phyloP scores from a whole-genome alignment of 2,888 invertebrate genomes.

The Conchocele bisecta region DNA sequence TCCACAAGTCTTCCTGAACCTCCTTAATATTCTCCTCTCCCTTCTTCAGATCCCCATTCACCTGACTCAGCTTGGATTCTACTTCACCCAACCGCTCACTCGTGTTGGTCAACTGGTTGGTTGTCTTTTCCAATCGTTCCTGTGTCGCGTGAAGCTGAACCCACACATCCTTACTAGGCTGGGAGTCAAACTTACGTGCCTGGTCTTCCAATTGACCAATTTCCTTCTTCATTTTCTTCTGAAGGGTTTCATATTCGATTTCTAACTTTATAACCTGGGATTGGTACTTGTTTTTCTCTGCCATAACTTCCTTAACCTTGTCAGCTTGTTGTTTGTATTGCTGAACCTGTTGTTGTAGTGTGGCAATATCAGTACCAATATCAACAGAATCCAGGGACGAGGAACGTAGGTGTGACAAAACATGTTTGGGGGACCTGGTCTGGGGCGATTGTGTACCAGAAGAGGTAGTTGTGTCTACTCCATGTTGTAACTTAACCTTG shows the following conservation, averaged over 20 bases:
- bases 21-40: conserved; percentile 50
- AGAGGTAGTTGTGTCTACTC: conserved; percentile 52
- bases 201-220: conserved; percentile 46
- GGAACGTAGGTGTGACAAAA: too few species aligned
- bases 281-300: conserved; percentile 57
- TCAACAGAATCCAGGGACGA: conserved; percentile 55
- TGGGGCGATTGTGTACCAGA: conserved; percentile 8
- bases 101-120: conserved; percentile 63
- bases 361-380: conserved; percentile 49
- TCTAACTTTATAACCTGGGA: conserved; percentile 52
- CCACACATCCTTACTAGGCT: conserved; percentile 51
- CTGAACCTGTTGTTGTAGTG: conserved; percentile 51
- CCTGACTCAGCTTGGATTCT: conserved; percentile 47
- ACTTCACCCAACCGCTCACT: conserved; percentile 45
- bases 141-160: conserved; percentile 58
- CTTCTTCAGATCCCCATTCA: conserved; percentile 38
- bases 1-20: conserved; percentile 60
- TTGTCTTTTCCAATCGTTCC: conserved; percentile 64
- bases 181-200: conserved; percentile 28
- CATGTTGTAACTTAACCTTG: conserved; percentile 54
- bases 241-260: conserved; percentile 47
- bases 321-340: conserved; percentile 50
- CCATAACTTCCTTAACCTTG: conserved; percentile 49
- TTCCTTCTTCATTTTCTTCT: conserved; percentile 51
- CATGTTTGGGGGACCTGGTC: background rate